These are phyloP conservation scores for Diplosoma virens DNA, from an alignment of 23 tunicate species.

Conservation along the genomic window DNA sequence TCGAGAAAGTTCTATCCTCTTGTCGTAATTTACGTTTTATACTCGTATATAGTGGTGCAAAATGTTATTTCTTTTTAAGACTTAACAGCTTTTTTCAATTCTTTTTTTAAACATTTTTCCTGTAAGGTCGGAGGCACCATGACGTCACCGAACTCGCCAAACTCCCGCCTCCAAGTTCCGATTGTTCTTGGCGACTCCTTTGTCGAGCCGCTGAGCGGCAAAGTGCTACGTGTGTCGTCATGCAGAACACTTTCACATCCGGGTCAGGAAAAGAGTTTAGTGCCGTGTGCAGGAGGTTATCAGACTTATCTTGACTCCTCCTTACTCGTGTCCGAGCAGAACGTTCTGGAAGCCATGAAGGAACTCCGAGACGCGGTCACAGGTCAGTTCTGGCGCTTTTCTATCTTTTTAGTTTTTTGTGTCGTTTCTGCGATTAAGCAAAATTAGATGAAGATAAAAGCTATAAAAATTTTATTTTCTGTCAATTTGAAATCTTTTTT, in stretches of 20 bases:
- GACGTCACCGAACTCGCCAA: slow-evolving; percentile 38
- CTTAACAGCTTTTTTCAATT: background rate
- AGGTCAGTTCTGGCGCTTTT: slow-evolving; percentile 16
- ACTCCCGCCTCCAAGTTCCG: slow-evolving; percentile 54
- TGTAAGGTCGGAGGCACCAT: slow-evolving; percentile 87
- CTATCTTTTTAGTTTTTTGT: background rate
- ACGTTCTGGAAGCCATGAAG: slow-evolving; percentile 48
- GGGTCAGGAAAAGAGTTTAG: slow-evolving; percentile 27
- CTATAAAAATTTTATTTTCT: background rate
- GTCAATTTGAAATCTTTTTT: background rate
- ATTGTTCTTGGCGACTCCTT: slow-evolving; percentile 59
- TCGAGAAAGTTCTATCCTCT: too few relatives aligned
- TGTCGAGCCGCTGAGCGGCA: slow-evolving; percentile 82
- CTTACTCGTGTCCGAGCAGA: slow-evolving; percentile 43
- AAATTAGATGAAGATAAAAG: background rate
- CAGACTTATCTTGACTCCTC: slow-evolving; percentile 60
- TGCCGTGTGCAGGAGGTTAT: slow-evolving; percentile 79
- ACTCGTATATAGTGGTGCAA: background rate
- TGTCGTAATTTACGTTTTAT: too few relatives aligned
- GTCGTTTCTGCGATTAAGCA: background rate
- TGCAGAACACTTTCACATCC: slow-evolving; percentile 43
- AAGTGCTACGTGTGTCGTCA: slow-evolving; percentile 40
- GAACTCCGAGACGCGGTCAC: slow-evolving; percentile 59
- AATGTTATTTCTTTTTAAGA: background rate
- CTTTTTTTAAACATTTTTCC: background rate